Conservation (phyloP, 2,113 vertebrate species). For the Prolemur simus region DNA sequence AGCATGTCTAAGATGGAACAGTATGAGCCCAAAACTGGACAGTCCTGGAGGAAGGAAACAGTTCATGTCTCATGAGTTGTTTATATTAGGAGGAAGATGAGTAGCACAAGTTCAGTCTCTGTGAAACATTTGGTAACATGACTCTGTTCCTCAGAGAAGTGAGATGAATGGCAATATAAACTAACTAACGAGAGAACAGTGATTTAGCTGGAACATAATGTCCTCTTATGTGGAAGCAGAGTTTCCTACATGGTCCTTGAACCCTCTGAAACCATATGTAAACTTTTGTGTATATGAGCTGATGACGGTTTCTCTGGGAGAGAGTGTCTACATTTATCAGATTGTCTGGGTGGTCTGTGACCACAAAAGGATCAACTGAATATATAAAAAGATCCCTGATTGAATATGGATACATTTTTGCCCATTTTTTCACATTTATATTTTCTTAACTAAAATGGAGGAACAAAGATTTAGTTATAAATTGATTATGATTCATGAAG, state of each 20-base stretch:
- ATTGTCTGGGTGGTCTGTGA: background rate
- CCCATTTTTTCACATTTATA: background rate
- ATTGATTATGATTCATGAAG: background rate
- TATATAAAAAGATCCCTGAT: background rate
- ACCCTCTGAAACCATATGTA: background rate
- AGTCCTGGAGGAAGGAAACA: background rate
- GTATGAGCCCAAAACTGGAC: background rate
- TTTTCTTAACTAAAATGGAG: slow-evolving; percentile 47
- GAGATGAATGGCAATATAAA: background rate
- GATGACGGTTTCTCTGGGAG: background rate
- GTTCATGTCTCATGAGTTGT: background rate
- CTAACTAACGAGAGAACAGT: background rate
- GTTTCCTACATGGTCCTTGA: background rate
- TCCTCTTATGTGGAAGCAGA: background rate
- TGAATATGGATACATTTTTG: background rate
- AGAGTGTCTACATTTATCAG: background rate
- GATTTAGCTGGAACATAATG: background rate
- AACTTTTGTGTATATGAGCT: background rate
- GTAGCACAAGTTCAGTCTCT: background rate
- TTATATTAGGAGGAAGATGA: background rate
- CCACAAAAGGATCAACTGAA: background rate
- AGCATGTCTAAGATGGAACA: background rate
- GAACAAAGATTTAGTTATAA: slow-evolving; percentile 32
- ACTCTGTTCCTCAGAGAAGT: background rate
- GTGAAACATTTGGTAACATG: background rate